These are phyloP conservation scores for Drosophila suboccidentalis DNA, from an alignment of 2,888 invertebrate genomes.

Conservation along the genomic window DNA sequence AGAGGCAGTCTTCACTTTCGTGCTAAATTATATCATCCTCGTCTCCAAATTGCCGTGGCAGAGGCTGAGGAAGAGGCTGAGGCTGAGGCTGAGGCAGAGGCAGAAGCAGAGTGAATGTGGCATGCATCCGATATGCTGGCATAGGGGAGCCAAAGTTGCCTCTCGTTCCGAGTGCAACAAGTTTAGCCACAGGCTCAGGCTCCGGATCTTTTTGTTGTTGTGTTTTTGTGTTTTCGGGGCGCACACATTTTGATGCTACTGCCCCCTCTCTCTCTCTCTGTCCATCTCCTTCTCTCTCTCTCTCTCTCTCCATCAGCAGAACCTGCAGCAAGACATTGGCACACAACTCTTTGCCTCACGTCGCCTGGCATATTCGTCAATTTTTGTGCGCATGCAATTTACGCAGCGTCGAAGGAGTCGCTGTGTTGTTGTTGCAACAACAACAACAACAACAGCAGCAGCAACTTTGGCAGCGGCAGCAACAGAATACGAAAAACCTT, in stretches of 20 bases:
- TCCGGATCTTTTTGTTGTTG: constrained; percentile 30
- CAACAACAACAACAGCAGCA: constrained; percentile 21
- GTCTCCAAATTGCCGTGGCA: constrained; percentile 58
- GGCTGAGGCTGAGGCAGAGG: not conserved
- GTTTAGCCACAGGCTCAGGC: constrained; percentile 66
- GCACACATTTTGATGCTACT: constrained; percentile 72
- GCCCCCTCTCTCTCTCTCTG: not conserved
- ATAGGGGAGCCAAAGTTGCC: constrained; percentile 55
- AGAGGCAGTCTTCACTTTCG: constrained; percentile 73
- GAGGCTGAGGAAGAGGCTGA: constrained; percentile 7
- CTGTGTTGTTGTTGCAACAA: constrained; percentile 29
- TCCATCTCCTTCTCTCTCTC: not conserved
- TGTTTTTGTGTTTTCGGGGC: constrained; percentile 58
- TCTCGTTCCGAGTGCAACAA: constrained; percentile 64
- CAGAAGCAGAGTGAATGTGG: constrained; percentile 2
- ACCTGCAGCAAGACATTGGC: constrained; percentile 13
- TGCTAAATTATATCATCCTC: constrained; percentile 77
- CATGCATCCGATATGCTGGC: constrained; percentile 35
- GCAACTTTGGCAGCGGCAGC: constrained; percentile 16
- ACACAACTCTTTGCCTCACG: constrained; percentile 54
- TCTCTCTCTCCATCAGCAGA: not conserved
- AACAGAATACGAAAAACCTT: constrained; percentile 84
- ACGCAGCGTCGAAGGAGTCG: constrained; percentile 74
- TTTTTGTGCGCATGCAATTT: constrained; percentile 82
- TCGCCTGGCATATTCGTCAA: constrained; percentile 81